Evolutionary conservation across 2,113 vertebrate species (phyloP).

Genomic region (Myotis brandtii): DNA sequence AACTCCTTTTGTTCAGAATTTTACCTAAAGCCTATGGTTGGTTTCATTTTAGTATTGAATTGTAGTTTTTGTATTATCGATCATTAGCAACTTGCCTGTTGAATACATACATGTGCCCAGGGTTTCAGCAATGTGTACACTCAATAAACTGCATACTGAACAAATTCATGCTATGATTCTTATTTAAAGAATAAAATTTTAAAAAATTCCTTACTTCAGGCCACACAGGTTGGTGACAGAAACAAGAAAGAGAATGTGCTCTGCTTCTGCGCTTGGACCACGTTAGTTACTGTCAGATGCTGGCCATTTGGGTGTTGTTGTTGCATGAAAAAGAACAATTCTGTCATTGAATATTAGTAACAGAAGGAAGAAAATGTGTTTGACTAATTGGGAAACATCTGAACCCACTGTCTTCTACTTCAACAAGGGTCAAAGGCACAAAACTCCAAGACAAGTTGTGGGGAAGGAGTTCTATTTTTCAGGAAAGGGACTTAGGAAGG

Average conservation of each 20-base stretch:
- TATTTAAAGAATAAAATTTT: slow-evolving; percentile 51
- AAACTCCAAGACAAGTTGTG: neutral
- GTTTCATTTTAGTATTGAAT: slow-evolving; percentile 54
- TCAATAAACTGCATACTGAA: slow-evolving; percentile 56
- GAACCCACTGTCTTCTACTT: neutral
- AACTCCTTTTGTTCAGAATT: neutral
- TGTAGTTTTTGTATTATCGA: slow-evolving; percentile 56
- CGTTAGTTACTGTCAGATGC: neutral
- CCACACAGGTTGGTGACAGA: neutral
- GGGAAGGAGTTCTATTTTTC: neutral
- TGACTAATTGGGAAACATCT: neutral
- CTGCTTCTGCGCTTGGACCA: neutral
- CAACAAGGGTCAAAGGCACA: neutral
- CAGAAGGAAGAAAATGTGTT: neutral
- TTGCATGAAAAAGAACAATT: neutral
- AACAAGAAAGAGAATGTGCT: neutral
- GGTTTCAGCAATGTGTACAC: slow-evolving; percentile 42
- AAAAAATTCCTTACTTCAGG: slow-evolving; percentile 14
- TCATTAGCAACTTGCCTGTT: slow-evolving; percentile 53
- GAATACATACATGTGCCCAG: slow-evolving; percentile 30
- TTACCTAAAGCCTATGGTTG: neutral
- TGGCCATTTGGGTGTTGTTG: neutral
- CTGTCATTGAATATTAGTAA: neutral
- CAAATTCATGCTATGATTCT: slow-evolving; percentile 50
- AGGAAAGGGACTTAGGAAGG: neutral